phyloP scores from a whole-genome alignment of 2,888 invertebrate species.

The Cyclophora punctaria region DNA sequence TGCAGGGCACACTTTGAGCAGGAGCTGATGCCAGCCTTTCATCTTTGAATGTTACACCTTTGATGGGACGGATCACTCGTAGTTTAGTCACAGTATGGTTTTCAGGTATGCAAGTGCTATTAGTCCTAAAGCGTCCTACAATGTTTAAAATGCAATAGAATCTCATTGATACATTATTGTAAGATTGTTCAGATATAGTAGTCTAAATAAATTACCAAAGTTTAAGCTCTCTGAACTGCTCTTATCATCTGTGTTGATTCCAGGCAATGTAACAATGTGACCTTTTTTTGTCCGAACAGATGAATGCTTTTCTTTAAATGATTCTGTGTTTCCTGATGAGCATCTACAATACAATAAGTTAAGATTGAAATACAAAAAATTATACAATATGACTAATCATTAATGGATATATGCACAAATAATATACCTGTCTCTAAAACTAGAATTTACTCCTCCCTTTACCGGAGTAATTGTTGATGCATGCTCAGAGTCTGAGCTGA shows the following conservation, averaged over 20 bases:
- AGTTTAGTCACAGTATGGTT: slow-evolving; percentile 70
- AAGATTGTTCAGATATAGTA: no score
- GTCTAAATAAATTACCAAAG: slow-evolving; percentile 53
- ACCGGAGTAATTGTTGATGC: slow-evolving; percentile 79
- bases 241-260: slow-evolving; percentile 77
- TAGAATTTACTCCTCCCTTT: slow-evolving; percentile 58
- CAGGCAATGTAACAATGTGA: slow-evolving; percentile 65
- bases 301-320: slow-evolving; percentile 55
- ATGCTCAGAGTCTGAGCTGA: slow-evolving; percentile 85
- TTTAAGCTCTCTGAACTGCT: slow-evolving; percentile 90
- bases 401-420: neutral
- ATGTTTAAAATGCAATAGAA: slow-evolving; percentile 3
- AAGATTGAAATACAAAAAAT: neutral
- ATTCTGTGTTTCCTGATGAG: slow-evolving; percentile 52
- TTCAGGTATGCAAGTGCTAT: slow-evolving; percentile 72
- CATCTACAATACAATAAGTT: slow-evolving; percentile 33
- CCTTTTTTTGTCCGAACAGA: slow-evolving; percentile 47
- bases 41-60: slow-evolving; percentile 82
- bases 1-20: slow-evolving; percentile 85
- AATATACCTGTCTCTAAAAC: slow-evolving; percentile 77
- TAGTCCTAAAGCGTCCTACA: slow-evolving; percentile 68
- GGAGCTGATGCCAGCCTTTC: slow-evolving; percentile 89
- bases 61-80: slow-evolving; percentile 75
- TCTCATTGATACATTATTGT: no score
- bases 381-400: neutral